Evolutionary conservation across 2,888 invertebrate species (phyloP), one percentile per base, ranked within the genome.

Genomic region (Eristalis tenax): DNA sequence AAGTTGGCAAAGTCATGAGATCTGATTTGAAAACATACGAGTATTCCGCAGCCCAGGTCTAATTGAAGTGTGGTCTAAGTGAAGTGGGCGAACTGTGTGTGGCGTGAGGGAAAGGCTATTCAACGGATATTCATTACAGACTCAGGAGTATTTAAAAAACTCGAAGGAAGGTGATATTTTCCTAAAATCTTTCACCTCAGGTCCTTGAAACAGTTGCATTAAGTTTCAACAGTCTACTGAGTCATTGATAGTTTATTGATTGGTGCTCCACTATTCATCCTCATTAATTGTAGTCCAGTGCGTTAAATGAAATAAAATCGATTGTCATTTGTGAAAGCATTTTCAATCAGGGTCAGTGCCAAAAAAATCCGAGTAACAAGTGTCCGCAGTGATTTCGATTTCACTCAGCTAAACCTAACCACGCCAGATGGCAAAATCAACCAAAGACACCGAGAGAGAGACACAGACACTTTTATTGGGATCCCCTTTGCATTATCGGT

Each of bases 41-140:
- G 18, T 8, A 18, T 1, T 4, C 18, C 50, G 18, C 43, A 43
- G 43, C 1, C 50, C n/a, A 50, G 8, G 50, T 6, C 50, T 18
- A 18, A 50, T 50, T 50, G 10, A 18, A 50, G 50, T 50, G 18
- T 50, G 6, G n/a, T n/a, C n/a, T n/a, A n/a, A n/a, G n/a, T n/a
- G n/a, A n/a, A n/a, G n/a, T 50, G 50, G 18, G 18, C 50, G 6
- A 18, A n/a, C 5, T 4, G 8, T 2, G 11, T 11, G 35, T 4
- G n/a, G 43, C 5, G n/a, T n/a, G 3, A n/a, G n/a, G 11, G 11
- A 57, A 66, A 50, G n/a, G n/a, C 32, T 56, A 40, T 56, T 75
- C 23, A 59, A 28, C 79, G 73, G 87, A 87, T 83, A 83, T 83
- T 83, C 83, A 79, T 87, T 87, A 83, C 71, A 87, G 83, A 87